Evolutionary conservation across 53 echinoderm and acorn worm species (phyloP), one percentile per base, ranked within the genome.

Genomic region (Apostichopus leukothele): DNA sequence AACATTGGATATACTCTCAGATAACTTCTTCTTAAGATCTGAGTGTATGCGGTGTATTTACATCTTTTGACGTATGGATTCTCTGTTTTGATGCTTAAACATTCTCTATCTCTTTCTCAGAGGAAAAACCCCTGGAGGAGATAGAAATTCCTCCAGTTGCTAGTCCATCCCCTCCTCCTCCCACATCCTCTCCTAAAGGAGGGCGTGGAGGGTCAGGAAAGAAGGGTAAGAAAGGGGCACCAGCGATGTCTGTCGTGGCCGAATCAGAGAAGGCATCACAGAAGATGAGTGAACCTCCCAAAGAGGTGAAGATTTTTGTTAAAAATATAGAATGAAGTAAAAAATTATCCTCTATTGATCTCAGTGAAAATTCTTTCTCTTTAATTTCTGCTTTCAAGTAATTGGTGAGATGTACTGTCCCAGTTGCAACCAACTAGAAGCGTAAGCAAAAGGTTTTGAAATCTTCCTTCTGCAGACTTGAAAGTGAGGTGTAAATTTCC

Each of bases 151-250:
- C 95, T 18, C 92, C 94, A 52, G 86, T 90, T 5, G 53, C 90
- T 39, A 88, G 90, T 23, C 92, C 95, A 55, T 92, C 98, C 79
- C 94, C 98, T 8, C 92, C 93, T 18, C 95, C 95, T 3, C 86
- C 92, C 4, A 88, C 95, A 25, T 86, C 92, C 80, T 92, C 97
- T 7, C 93, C 95, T 73, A 92, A 89, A 74, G 89, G 93, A 20
- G 90, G 90, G n/a, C 52, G 95, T 78, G 95, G 91, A 1, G 95
- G 95, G 22, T 98, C 98, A 51, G 98, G 94, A 5, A 95, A 95
- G 91, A 98, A 96, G 76, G 92, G 94, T 5, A 95, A 93, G 90
- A 94, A 92, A 91, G 83, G 93, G 88, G 54, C 96, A 89, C 19
- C 94, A 90, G 71, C 94, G 90, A 73, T 89, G 89, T 73, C 92